Percentiles rank a stretch among this genome's conserved stretches.
phyloP scores from a whole-genome alignment of 2,888 invertebrate species.

The Nowickia ferox region DNA sequence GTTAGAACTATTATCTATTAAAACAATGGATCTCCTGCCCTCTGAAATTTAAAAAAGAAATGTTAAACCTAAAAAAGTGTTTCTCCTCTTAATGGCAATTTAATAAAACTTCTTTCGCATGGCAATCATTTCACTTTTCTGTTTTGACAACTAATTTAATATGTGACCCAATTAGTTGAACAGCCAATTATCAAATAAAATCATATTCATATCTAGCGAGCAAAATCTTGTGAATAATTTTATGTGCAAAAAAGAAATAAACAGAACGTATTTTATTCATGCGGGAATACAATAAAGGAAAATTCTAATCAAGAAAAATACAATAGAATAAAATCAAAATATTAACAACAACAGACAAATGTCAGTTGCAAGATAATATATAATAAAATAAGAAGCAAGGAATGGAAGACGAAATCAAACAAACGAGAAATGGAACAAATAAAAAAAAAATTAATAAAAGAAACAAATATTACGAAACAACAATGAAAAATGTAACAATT shows the following conservation, averaged over 20 bases:
- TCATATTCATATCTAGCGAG: conserved; percentile 56
- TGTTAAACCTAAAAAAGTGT: background rate
- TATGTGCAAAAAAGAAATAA: background rate
- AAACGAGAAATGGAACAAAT: conserved; percentile 56
- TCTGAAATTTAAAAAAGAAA: no score
- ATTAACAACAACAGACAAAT: conserved; percentile 67
- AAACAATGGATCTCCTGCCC: no score
- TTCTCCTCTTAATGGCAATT: background rate
- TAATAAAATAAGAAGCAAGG: conserved; percentile 35
- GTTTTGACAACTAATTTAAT: conserved; percentile 62
- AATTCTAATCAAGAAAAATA: conserved; percentile 68
- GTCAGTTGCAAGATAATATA: conserved; percentile 67
- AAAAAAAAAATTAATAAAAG: conserved; percentile 3
- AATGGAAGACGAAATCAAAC: conserved; percentile 25
- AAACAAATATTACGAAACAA: conserved; percentile 53
- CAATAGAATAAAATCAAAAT: conserved; percentile 66
- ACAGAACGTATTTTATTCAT: conserved; percentile 9
- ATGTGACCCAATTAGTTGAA: conserved; percentile 68
- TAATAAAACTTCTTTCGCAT: background rate
- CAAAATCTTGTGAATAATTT: conserved; percentile 59
- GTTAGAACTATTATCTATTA: no score
- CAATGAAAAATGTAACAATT: conserved; percentile 66
- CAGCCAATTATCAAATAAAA: conserved; percentile 43
- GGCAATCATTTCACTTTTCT: background rate
- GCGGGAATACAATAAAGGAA: conserved; percentile 33